Evolutionary conservation across 2,888 invertebrate species (phyloP), one percentile per base, ranked within the genome.

Genomic region (Amiota minor): DNA sequence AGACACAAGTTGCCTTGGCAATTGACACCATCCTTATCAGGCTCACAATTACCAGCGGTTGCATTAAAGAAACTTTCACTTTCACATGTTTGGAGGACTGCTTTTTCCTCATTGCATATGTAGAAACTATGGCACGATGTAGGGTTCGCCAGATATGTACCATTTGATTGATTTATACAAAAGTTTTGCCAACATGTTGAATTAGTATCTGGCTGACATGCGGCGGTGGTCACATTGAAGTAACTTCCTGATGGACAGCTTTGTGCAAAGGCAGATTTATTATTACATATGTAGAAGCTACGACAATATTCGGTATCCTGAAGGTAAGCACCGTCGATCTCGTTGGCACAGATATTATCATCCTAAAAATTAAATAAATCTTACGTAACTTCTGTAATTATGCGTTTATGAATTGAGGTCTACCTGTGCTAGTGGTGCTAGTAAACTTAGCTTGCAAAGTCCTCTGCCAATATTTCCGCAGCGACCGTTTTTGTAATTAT

Each of bases 131-230:
- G 69, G 61, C 89, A 87, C 49, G 76, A 77, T 0, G 62, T 70
- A 0, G 9, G 50, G 70, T 83, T 75, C 0, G 75, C 8, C 12
- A 84, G 0, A 46, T 50, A 73, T 0, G 56, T 35, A 9, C 82
- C 83, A 75, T 78, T 72, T 0, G 47, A 4, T 70, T 77, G 10
- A 1, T 72, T 71, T 4, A 81, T 6, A 65, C 89, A 89, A 4
- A 73, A 65, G 71, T 85, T 86, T 74, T 88, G 80, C 85, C 84
- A 86, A 72, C 88, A 89, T 0, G 14, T 56, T 0, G 47, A 11
- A 0, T 75, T 12, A 0, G 73, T 46, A 56, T 89, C 89, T 2
- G 83, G 84, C 4, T 56, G 3, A 56, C 88, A 89, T 16, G 35
- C 74, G 9, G 49, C 62, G 0, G 35, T 12, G 0, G 47, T 69